phyloP scores from a whole-genome alignment of 2,113 vertebrate genomes.

The Gila orcuttii region DNA sequence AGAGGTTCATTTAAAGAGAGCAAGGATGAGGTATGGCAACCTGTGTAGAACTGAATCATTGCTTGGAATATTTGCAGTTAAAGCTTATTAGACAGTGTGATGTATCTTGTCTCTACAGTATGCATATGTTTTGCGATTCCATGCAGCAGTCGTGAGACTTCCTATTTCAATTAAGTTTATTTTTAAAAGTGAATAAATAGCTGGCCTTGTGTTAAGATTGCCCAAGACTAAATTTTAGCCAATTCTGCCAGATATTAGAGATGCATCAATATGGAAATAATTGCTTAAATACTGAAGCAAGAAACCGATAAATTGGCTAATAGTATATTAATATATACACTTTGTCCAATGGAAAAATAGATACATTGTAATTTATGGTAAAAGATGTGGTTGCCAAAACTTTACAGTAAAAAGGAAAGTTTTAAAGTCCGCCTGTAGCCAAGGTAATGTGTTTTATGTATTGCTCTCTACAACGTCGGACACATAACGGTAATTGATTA shows the following conservation, averaged over 20 bases:
- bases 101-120: neutral
- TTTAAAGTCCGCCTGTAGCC: too few species aligned
- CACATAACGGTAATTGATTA: too few species aligned
- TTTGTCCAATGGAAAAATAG: too few species aligned
- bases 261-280: neutral
- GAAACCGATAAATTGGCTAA: neutral
- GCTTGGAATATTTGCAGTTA: neutral
- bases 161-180: neutral
- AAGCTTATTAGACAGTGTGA: neutral
- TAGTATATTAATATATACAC: neutral
- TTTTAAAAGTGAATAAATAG: too few species aligned
- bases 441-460: too few species aligned
- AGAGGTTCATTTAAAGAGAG: constrained; percentile 84
- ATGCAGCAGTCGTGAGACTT: neutral
- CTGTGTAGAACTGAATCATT: neutral
- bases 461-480: too few species aligned
- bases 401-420: too few species aligned
- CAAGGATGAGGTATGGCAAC: constrained; percentile 86
- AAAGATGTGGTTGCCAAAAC: too few species aligned
- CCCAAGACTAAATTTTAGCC: too few species aligned
- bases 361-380: too few species aligned
- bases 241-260: neutral
- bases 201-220: neutral
- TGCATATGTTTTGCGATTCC: neutral
- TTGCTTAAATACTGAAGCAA: neutral